A percentile compares a stretch with the other conserved stretches of the same genome.
Conservation (phyloP, 2,888 invertebrate species). For the Drosophila lutescens region DNA sequence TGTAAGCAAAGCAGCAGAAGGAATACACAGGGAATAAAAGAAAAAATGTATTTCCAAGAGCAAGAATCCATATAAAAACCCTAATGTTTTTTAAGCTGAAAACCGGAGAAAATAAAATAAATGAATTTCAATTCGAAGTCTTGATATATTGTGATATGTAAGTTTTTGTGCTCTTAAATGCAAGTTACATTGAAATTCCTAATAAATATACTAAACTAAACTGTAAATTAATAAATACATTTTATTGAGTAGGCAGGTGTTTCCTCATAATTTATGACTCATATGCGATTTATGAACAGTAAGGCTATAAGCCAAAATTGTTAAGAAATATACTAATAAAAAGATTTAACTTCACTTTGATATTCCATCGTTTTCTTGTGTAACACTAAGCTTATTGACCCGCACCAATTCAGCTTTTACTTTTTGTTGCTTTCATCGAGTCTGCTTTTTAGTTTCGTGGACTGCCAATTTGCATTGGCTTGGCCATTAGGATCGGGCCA, state of each 20-base stretch:
- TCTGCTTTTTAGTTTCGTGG: constrained; percentile 42
- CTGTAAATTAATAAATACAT: no score
- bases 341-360: neutral
- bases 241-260: no score
- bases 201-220: no score
- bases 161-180: neutral
- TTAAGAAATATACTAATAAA: no score
- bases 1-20: constrained; percentile 50
- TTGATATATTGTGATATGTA: neutral
- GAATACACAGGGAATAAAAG: neutral
- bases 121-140: neutral
- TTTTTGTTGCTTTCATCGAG: constrained; percentile 10
- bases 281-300: no score
- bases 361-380: constrained; percentile 7
- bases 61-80: no score
- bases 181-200: no score
- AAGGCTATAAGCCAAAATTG: no score
- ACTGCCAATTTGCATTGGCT: constrained; percentile 46
- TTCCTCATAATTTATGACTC: no score
- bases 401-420: constrained; percentile 53
- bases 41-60: no score
- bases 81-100: no score
- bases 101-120: no score
- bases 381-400: constrained; percentile 62
- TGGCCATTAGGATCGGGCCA: constrained; percentile 30